Evolutionary conservation across 1,140 invertebrate genomes (phyloP), one percentile per base, ranked within the genome.

Genomic region (Cecropterus lyciades): DNA sequence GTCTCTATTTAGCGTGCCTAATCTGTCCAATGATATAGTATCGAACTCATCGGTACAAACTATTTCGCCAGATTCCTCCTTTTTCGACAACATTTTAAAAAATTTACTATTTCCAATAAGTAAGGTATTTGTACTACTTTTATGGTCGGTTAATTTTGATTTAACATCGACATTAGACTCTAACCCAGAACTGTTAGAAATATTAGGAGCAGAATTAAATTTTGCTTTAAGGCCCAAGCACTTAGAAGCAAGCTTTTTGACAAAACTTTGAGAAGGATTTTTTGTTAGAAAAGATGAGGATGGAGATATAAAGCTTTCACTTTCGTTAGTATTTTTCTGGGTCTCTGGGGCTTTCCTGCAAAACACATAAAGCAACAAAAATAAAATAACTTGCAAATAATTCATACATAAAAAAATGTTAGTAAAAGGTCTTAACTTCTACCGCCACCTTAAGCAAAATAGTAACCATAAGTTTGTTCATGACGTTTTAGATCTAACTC

Each of bases 221-320:
- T 89, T 92, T 49, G 85, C 79, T 82, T 89, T 92, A 45, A 91
- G 71, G 69, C 91, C 90, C 79, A 93, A 91, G 88, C 89, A 92
- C 79, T 92, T 93, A n/a, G 90, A 91, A 80, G 91, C 89, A 87
- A 93, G 88, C 85, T 87, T 92, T 86, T 90, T 87, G 42, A 92
- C 89, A 77, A 92, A 90, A 89, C 87, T 92, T 72, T 88, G 82
- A 75, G 82, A 72, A 75, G 84, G 77, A 79, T 73, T 83, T 80
- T 90, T 90, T 70, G 80, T 85, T 83, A 90, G 66, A 73, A 82
- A 81, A 60, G 87, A 90, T 80, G 87, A 86, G 76, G 87, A 87
- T 78, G 85, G 78, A 79, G 85, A 80, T 70, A 86, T 73, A 70
- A 84, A 79, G 89, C 87, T 87, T 73, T 83, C 77, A 77, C 68